Percentiles rank a stretch among this genome's conserved stretches.
These are phyloP conservation scores for Cossypha caffra DNA, from an alignment of 2,797 vertebrate species.

Conservation along the genomic window DNA sequence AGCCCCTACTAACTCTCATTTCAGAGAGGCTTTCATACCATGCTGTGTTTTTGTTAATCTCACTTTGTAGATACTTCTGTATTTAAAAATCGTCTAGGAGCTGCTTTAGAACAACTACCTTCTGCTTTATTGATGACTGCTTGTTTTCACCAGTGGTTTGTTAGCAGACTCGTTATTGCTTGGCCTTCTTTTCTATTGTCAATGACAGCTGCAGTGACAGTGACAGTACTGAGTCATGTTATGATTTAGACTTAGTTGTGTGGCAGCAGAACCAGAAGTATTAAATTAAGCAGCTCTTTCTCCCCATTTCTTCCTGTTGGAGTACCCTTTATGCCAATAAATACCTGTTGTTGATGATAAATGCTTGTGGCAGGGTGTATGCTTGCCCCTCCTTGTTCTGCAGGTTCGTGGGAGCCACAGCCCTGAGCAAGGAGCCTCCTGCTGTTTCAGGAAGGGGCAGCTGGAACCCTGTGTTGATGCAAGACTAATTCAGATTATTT, in stretches of 20 bases:
- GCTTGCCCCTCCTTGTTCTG: neutral
- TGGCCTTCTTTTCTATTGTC: neutral
- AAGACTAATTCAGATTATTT: neutral
- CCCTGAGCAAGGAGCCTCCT: neutral
- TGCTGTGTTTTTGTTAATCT: neutral
- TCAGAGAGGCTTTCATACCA: neutral
- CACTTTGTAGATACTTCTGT: neutral
- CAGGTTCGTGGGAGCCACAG: neutral
- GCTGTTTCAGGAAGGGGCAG: neutral
- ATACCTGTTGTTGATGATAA: neutral
- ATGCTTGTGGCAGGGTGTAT: accelerated
- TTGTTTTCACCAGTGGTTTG: neutral
- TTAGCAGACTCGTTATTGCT: neutral
- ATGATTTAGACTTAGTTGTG: neutral
- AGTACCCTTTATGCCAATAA: neutral
- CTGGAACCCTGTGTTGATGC: neutral
- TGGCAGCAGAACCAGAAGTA: neutral
- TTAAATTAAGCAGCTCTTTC: neutral
- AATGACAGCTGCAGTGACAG: neutral
- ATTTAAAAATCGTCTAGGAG: neutral
- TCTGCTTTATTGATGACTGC: neutral
- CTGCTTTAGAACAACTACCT: neutral
- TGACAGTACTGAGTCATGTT: neutral
- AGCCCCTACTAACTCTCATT: neutral
- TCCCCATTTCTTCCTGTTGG: neutral